Percentiles rank a stretch among this genome's conserved stretches.
These are phyloP conservation scores for Phocoena sinus DNA, from an alignment of 2,113 vertebrate genomes.

Conservation along the genomic window DNA sequence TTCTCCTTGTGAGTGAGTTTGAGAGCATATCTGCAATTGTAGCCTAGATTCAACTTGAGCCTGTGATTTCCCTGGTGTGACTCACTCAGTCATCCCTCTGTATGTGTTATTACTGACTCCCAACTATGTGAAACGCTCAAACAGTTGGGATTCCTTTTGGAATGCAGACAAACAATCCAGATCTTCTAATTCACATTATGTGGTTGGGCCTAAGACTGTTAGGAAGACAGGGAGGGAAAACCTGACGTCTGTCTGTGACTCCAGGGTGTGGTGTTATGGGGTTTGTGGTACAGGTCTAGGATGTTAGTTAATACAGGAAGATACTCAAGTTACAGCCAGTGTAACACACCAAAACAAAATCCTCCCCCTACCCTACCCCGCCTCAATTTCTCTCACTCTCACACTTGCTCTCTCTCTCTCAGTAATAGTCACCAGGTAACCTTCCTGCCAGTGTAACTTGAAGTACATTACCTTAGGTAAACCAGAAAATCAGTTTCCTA, in stretches of 20 bases:
- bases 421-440: background rate
- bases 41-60: background rate
- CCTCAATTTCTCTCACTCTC: background rate
- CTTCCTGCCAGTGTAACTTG: background rate
- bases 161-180: slow-evolving; percentile 32
- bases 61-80: slow-evolving; percentile 46
- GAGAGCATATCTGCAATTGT: background rate
- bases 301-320: slow-evolving; percentile 5
- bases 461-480: background rate
- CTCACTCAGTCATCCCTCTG: background rate
- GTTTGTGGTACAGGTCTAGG: background rate
- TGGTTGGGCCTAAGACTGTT: slow-evolving; percentile 33
- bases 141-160: slow-evolving; percentile 63
- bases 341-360: background rate
- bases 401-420: background rate
- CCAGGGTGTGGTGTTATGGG: background rate
- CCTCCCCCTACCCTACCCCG: no score
- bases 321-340: slow-evolving; percentile 14
- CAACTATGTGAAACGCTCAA: slow-evolving; percentile 41
- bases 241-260: slow-evolving; percentile 32
- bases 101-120: slow-evolving; percentile 33
- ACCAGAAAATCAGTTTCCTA: slow-evolving; percentile 1
- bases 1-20: background rate
- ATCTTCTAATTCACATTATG: slow-evolving; percentile 47
- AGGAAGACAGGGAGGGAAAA: background rate